Evolutionary conservation across 2,797 vertebrate species (phyloP).

Genomic region (Pterois miles): DNA sequence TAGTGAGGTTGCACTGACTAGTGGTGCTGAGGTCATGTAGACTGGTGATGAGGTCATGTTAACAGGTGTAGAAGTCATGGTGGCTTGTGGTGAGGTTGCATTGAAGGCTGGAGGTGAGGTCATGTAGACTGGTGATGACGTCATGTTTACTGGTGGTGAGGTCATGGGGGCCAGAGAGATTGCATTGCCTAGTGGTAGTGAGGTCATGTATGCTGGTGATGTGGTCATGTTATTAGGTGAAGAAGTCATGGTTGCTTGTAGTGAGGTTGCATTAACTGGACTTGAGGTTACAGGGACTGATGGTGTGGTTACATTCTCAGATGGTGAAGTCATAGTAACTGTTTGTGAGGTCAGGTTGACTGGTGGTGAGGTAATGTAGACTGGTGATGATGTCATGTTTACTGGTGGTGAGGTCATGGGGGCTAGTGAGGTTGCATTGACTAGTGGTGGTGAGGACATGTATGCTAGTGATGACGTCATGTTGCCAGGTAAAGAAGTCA

Average conservation of each 20-base stretch:
- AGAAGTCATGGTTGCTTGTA: neutral
- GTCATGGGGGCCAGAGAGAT: neutral
- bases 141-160: neutral
- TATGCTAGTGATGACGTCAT: rapidly evolving
- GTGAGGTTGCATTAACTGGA: neutral
- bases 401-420: neutral
- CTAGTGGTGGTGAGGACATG: neutral
- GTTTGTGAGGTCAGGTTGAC: neutral
- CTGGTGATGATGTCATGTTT: neutral
- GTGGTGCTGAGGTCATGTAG: neutral
- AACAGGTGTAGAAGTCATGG: neutral
- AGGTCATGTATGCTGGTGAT: neutral
- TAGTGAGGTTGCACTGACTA: neutral
- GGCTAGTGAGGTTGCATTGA: neutral
- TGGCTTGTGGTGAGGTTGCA: neutral
- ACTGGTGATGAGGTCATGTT: neutral
- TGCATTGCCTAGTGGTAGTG: neutral
- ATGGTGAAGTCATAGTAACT: neutral
- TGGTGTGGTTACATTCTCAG: neutral
- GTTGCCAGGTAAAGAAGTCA: neutral
- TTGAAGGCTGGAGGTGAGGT: neutral
- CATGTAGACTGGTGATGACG: neutral
- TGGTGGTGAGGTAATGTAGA: neutral
- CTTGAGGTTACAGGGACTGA: neutral
- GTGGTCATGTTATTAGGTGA: too few relatives aligned